phyloP scores from a whole-genome alignment of 2,797 vertebrate species.

The Platalea minor region DNA sequence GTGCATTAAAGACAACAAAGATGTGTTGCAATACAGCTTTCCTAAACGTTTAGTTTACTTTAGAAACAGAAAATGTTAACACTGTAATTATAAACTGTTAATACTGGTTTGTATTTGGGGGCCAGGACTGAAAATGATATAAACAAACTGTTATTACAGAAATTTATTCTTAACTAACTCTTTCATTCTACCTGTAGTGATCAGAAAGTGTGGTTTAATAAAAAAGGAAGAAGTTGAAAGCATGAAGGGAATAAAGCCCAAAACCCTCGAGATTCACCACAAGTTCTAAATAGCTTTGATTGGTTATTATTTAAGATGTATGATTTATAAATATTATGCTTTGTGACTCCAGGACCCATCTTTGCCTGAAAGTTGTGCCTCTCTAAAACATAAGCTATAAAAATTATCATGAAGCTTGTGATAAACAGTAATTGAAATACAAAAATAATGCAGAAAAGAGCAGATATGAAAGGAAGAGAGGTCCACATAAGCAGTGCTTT shows the following conservation, averaged over 20 bases:
- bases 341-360: not conserved
- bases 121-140: slow-evolving; percentile 76
- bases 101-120: slow-evolving; percentile 68
- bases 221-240: not conserved
- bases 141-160: slow-evolving; percentile 68
- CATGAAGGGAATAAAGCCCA: not conserved
- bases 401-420: not conserved
- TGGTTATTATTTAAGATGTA: not conserved
- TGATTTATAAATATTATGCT: not conserved
- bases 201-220: not conserved
- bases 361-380: not conserved
- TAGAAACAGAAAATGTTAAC: slow-evolving; percentile 75
- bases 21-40: slow-evolving; percentile 70
- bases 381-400: not conserved
- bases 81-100: slow-evolving; percentile 76
- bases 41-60: slow-evolving; percentile 74
- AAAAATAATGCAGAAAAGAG: not conserved
- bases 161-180: slow-evolving; percentile 62
- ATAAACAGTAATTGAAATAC: not conserved
- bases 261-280: not conserved
- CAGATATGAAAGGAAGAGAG: not conserved
- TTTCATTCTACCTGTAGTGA: slow-evolving; percentile 56
- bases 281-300: not conserved
- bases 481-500: not conserved
- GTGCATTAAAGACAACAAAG: slow-evolving; percentile 58